phyloP scores from a whole-genome alignment of 2,113 vertebrate genomes.

The Microcebus jonahi region DNA sequence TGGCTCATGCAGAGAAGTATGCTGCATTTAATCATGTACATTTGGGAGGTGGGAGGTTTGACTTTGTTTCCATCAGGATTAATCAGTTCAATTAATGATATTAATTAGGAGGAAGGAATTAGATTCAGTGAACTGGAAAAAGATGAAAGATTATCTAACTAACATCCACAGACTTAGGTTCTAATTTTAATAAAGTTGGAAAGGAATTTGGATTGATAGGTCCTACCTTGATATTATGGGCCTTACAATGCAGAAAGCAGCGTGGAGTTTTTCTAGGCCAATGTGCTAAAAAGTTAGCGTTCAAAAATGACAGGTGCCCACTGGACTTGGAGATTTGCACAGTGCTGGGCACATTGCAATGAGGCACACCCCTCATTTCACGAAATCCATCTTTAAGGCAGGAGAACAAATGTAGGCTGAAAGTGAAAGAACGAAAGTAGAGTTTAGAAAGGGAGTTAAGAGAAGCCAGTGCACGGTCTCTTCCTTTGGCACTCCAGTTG shows the following conservation, averaged over 20 bases:
- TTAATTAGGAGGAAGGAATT: background rate
- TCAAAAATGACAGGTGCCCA: background rate
- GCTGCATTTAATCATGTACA: background rate
- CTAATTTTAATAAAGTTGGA: constrained; percentile 1
- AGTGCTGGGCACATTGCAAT: background rate
- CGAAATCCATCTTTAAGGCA: background rate
- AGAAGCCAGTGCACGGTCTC: background rate
- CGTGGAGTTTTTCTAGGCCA: background rate
- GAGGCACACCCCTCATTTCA: background rate
- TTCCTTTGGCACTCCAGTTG: background rate
- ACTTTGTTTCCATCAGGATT: background rate
- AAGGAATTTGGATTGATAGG: background rate
- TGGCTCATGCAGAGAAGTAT: background rate
- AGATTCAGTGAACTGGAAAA: background rate
- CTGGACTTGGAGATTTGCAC: background rate
- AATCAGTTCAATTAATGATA: background rate
- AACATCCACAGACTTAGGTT: background rate
- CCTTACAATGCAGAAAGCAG: background rate
- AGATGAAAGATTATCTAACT: background rate
- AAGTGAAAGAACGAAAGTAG: background rate
- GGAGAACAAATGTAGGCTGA: background rate
- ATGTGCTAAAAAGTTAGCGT: background rate
- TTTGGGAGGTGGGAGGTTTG: background rate
- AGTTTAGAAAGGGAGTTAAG: background rate
- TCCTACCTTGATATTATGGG: background rate